phyloP scores from a whole-genome alignment of 2,797 vertebrate genomes.

The Channa striata region DNA sequence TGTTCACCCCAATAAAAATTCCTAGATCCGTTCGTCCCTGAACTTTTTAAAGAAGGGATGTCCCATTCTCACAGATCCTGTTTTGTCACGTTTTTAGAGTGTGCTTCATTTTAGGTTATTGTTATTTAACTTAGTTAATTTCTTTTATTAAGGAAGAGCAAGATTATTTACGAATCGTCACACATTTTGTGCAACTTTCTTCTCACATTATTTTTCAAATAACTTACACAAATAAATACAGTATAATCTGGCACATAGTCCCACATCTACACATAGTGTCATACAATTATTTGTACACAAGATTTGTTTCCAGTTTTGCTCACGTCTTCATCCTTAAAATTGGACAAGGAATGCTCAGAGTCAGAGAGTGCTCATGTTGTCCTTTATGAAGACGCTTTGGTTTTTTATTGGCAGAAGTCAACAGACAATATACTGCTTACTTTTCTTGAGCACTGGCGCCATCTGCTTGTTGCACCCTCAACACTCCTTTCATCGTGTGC shows the following conservation, averaged over 20 bases:
- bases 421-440: neutral
- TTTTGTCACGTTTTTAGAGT: neutral
- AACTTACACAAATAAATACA: neutral
- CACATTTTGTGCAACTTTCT: neutral
- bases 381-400: neutral
- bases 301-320: too few species aligned
- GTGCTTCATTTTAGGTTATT: neutral
- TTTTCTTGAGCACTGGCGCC: conserved; percentile 67
- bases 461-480: conserved; percentile 66
- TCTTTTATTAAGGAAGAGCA: neutral
- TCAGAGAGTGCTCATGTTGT: neutral
- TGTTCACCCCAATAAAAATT: too few species aligned
- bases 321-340: neutral
- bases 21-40: too few species aligned
- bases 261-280: neutral
- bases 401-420: too few species aligned
- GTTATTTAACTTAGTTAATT: neutral
- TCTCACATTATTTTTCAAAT: neutral
- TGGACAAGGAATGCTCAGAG: neutral
- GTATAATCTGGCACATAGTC: neutral
- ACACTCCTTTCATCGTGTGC: neutral
- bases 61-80: neutral
- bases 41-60: too few species aligned
- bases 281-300: neutral
- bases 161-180: neutral